These are phyloP conservation scores for Acanthurus tractus DNA, from an alignment of 2,797 vertebrate genomes.

Conservation along the genomic window DNA sequence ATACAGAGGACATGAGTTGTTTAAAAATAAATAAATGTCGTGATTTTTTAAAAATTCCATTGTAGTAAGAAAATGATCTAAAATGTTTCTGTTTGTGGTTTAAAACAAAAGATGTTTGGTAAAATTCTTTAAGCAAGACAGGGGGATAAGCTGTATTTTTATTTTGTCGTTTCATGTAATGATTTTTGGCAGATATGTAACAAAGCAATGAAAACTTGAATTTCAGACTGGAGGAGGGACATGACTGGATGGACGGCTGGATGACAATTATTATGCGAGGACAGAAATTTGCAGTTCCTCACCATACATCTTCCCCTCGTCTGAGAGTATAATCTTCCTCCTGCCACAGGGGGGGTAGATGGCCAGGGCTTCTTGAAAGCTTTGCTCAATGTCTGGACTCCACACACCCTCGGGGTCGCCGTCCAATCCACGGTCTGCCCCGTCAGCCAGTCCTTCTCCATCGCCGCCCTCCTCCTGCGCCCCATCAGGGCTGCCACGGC, in stretches of 20 bases:
- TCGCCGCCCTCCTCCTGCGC: conserved; percentile 94
- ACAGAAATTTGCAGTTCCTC: conserved; percentile 69
- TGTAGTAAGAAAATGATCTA: too few species aligned
- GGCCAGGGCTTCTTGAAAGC: conserved; percentile 97
- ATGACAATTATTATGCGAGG: neutral
- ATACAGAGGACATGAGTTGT: too few species aligned
- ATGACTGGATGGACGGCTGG: neutral
- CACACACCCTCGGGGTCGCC: conserved; percentile 96
- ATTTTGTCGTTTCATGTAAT: too few species aligned
- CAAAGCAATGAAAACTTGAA: neutral
- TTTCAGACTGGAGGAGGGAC: neutral
- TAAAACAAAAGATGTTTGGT: too few species aligned
- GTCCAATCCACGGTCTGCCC: conserved; percentile 91
- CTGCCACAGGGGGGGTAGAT: conserved; percentile 97
- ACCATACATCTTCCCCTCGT: conserved; percentile 99
- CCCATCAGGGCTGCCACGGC: conserved; percentile 93
- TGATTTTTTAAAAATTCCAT: too few species aligned
- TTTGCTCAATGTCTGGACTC: conserved; percentile 98
- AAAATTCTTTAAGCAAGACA: too few species aligned
- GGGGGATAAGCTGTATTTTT: too few species aligned
- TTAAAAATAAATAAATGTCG: too few species aligned
- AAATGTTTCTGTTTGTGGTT: too few species aligned
- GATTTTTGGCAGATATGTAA: neutral
- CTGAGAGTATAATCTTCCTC: conserved; percentile 96
- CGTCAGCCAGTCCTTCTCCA: conserved; percentile 90